A percentile compares a stretch with the other conserved stretches of the same genome.
Conservation (phyloP, 2,797 vertebrate genomes). For the Neosilurus hyrtlii region DNA sequence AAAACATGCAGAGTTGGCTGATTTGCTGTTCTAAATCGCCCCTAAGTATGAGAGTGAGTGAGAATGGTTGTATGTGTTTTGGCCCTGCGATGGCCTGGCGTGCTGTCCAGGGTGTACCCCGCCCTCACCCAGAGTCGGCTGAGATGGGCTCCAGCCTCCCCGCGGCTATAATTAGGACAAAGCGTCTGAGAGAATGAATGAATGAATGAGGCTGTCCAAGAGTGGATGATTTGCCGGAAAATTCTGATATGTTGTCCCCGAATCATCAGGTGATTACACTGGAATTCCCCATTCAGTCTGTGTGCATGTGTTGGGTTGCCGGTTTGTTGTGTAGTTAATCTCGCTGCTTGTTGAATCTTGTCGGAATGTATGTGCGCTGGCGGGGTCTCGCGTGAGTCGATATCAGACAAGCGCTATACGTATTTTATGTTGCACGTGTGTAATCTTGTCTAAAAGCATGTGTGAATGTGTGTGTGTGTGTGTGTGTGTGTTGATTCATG, state of each 20-base stretch:
- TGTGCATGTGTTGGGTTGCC: not conserved
- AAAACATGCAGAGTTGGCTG: too few relatives aligned
- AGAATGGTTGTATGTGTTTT: too few relatives aligned
- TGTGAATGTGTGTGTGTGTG: not conserved
- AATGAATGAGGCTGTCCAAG: not conserved
- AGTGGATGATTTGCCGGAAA: not conserved
- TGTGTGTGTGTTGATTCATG: not conserved
- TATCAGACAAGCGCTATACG: not conserved
- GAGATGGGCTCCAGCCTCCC: too few relatives aligned
- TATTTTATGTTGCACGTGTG: not conserved
- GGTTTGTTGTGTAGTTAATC: not conserved
- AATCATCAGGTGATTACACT: not conserved
- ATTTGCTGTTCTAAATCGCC: too few relatives aligned
- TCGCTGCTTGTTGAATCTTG: slow-evolving; percentile 14
- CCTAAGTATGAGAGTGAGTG: too few relatives aligned
- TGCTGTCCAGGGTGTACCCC: too few relatives aligned
- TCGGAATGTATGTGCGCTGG: too few relatives aligned
- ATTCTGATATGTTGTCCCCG: too few relatives aligned
- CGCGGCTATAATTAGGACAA: too few relatives aligned
- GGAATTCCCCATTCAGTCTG: not conserved
- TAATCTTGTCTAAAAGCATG: not conserved
- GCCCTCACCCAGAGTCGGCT: too few relatives aligned
- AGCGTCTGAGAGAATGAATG: too few relatives aligned
- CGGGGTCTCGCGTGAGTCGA: not conserved
- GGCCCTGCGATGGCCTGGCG: too few relatives aligned